Evolutionary conservation across 2,113 vertebrate genomes (phyloP).

Genomic region (Nyctereutes procyonoides): DNA sequence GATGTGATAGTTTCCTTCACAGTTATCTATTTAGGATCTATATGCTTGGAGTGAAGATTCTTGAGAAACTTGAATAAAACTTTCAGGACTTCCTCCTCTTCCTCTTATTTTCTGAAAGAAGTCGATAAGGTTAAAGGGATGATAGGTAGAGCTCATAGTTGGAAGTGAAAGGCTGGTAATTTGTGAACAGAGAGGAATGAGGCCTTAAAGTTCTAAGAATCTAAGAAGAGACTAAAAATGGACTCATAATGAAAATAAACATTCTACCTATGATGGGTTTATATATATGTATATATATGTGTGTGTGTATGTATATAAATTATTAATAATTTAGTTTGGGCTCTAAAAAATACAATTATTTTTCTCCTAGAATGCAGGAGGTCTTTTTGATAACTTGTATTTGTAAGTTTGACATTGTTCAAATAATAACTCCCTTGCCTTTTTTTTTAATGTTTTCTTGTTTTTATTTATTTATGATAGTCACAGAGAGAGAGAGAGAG

Average conservation of each 20-base stretch:
- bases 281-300: not conserved
- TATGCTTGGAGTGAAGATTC: not conserved
- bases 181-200: not conserved
- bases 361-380: not conserved
- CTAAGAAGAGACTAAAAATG: not conserved
- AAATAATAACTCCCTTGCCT: constrained; percentile 5
- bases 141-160: not conserved
- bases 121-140: not conserved
- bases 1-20: not conserved
- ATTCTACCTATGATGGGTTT: not conserved
- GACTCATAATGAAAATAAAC: not conserved
- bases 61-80: not conserved
- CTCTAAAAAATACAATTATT: not conserved
- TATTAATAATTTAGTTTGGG: not conserved
- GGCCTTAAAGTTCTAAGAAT: not conserved
- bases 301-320: not conserved
- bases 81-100: not conserved
- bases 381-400: not conserved
- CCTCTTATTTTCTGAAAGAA: not conserved
- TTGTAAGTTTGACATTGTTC: not conserved
- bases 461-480: too few relatives aligned
- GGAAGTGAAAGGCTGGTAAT: not conserved
- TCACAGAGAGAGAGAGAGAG: too few relatives aligned
- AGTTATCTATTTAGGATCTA: not conserved
- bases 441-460: too few relatives aligned